Conservation (phyloP, 1,140 invertebrate genomes). For the Drosophila virilis region DNA sequence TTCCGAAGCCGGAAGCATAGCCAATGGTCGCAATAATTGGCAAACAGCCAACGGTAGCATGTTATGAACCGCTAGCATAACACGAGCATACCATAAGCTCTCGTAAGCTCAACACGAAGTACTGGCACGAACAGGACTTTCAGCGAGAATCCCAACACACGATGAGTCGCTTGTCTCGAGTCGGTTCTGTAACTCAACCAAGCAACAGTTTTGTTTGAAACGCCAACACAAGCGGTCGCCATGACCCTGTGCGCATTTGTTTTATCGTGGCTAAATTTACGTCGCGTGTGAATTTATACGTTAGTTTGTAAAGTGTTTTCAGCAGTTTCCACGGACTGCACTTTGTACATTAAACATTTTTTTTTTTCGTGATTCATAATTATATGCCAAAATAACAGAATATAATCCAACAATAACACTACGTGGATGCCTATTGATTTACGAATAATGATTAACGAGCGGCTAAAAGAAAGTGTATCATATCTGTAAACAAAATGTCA, state of each 20-base stretch:
- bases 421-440: no score
- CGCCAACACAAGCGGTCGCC: constrained; percentile 74
- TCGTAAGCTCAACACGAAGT: constrained; percentile 8
- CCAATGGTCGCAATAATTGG: constrained; percentile 38
- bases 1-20: constrained; percentile 41
- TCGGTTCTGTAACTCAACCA: constrained; percentile 25
- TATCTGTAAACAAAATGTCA: neutral
- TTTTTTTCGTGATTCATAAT: constrained; percentile 7
- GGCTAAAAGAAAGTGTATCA: neutral
- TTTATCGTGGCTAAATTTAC: constrained; percentile 11
- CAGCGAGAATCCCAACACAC: neutral
- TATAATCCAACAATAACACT: neutral
- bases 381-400: constrained; percentile 5
- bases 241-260: constrained; percentile 19
- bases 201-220: constrained; percentile 80
- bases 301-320: constrained; percentile 17
- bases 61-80: constrained; percentile 13
- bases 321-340: neutral
- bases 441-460: no score
- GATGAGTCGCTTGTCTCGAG: constrained; percentile 9
- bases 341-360: neutral
- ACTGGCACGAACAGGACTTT: neutral
- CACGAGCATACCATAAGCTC: constrained; percentile 5
- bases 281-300: constrained; percentile 51
- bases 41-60: constrained; percentile 69